Base-by-base conservation (phyloP, 2,113 vertebrate genomes). In the Lates calcarifer region DNA sequence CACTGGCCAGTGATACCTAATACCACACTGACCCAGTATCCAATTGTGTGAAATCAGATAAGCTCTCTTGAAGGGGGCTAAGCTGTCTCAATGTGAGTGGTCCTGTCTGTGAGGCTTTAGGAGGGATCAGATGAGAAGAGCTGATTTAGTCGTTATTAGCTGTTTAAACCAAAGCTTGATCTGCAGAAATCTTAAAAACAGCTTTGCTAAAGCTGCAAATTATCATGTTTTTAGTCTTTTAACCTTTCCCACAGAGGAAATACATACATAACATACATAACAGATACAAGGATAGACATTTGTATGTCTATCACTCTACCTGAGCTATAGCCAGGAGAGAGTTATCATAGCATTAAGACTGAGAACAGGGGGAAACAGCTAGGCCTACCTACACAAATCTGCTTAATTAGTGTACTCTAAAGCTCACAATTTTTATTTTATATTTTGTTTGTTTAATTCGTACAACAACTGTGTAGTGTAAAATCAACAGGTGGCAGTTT, bases 41-140 rank as follows among this genome's bases (percentile, higher is more conserved):
- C 82, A 87, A 76, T 85, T 89, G 90, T 92, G 86, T 89, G 90
- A 91, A 91, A 92, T 92, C 87, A 84, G 89, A 93, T 92, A 91
- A 94, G 87, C 86, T 61, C 68, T 84, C 82, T 82, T 84, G 76
- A 87, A 90, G 83, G 77, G 77, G 83, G 81, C 87, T 90, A 86
- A 91, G 87, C 84, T 76, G 68, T 83, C 88, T 89, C 69, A 33
- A 64, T 78, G 84, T 76, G 83, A 92, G 84, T 80, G 80, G 83
- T 79, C 74, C 81, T 84, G 81, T 85, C 91, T 72, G 86, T 2
- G 29, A 77, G 83, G 83, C 75, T 91, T 88, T 86, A 80, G 57
- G 8, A 63, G 51, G 88, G 82, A 87, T 90, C 86, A 89, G 86
- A 87, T 80, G 77, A 77, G 68, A 86, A 81, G 85, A 89, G 87